Conservation (phyloP, 2,888 invertebrate species). For the Aspidiotus rigidus region DNA sequence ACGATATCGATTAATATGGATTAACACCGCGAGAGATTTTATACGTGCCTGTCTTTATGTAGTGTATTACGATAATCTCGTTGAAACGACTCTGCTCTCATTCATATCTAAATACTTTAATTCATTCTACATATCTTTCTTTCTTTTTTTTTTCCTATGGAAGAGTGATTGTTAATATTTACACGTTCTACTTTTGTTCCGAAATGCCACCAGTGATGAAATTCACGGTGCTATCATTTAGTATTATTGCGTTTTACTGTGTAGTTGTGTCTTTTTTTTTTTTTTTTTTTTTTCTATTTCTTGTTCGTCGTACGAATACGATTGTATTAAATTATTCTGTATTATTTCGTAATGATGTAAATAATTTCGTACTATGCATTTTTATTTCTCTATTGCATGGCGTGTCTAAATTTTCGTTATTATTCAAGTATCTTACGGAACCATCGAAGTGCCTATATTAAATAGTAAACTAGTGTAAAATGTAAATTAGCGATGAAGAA, state of each 20-base stretch:
- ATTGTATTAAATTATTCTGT: not conserved
- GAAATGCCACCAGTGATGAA: not conserved
- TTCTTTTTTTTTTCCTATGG: too few species aligned
- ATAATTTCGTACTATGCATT: not conserved
- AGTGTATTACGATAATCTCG: too few species aligned
- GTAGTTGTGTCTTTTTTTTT: not conserved
- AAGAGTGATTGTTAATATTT: too few species aligned
- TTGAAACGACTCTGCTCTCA: too few species aligned
- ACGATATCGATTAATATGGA: too few species aligned
- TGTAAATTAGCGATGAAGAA: not conserved
- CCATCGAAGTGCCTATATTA: conserved; percentile 31
- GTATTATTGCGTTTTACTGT: not conserved
- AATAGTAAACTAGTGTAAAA: conserved; percentile 9
- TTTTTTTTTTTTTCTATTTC: not conserved
- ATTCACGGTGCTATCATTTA: not conserved
- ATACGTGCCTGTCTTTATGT: too few species aligned
- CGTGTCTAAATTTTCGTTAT: not conserved
- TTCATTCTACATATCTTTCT: too few species aligned
- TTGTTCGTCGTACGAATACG: too few species aligned
- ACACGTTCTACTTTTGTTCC: too few species aligned
- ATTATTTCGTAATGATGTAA: conserved; percentile 15
- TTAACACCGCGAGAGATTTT: too few species aligned
- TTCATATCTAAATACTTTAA: too few species aligned
- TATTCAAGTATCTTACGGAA: conserved; percentile 15
- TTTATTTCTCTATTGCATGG: not conserved